Conservation (phyloP, 2,888 invertebrate genomes). For the Melangyna quadrimaculata region DNA sequence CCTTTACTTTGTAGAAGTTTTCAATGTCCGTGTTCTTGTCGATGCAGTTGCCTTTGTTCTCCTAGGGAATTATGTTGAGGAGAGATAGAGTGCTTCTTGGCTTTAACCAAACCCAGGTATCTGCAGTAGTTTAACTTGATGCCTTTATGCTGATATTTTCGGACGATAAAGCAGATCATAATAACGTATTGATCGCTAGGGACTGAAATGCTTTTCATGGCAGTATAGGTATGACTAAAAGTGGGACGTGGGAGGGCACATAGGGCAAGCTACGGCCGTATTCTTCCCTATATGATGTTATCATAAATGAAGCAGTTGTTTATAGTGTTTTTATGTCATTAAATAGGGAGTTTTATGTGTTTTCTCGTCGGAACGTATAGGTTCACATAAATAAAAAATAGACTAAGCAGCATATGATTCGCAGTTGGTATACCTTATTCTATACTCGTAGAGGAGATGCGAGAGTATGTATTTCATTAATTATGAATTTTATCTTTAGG, state of each 20-base stretch:
- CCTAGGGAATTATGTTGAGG: background rate
- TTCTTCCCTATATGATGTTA: conserved; percentile 23
- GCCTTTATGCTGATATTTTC: conserved; percentile 50
- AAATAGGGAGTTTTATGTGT: conserved; percentile 34
- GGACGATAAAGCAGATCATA: conserved; percentile 55
- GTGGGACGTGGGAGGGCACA: conserved; percentile 2
- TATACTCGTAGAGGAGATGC: background rate
- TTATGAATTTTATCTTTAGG: conserved; percentile 36
- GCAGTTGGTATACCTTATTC: too few species aligned
- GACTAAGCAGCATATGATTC: conserved; percentile 35
- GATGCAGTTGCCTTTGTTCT: conserved; percentile 35
- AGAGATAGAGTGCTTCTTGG: conserved; percentile 25
- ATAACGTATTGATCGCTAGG: conserved; percentile 64
- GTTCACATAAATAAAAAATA: conserved; percentile 17
- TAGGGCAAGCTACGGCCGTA: background rate
- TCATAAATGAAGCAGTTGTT: conserved; percentile 34
- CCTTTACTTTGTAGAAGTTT: conserved; percentile 32
- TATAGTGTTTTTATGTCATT: conserved; percentile 36
- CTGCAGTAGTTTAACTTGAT: conserved; percentile 45
- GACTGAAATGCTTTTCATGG: conserved; percentile 34
- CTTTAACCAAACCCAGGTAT: conserved; percentile 23
- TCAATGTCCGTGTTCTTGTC: conserved; percentile 11
- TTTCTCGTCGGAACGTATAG: conserved; percentile 15
- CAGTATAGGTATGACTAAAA: background rate
- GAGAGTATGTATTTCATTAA: conserved; percentile 31